These are phyloP conservation scores for Oryzias dopingdopingensis DNA, from an alignment of 2,797 vertebrate genomes.

Conservation along the genomic window DNA sequence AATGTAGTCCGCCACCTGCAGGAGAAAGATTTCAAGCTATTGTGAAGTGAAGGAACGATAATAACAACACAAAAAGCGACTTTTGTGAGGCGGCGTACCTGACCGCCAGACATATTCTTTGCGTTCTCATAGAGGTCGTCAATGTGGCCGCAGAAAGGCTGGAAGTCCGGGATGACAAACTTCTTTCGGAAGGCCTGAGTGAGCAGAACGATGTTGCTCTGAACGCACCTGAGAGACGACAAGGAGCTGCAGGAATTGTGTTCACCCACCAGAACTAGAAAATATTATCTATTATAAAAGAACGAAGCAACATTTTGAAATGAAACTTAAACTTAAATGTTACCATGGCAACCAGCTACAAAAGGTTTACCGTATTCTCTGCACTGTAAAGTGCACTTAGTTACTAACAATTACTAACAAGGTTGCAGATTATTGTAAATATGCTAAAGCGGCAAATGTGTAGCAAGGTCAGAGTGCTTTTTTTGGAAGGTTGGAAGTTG, in stretches of 20 bases:
- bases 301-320: no score
- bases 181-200: constrained; percentile 98
- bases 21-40: background rate
- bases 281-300: no score
- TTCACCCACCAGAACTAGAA: background rate
- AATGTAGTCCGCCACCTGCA: constrained; percentile 97
- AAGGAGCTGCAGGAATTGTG: background rate
- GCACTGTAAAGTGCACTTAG: no score
- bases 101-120: constrained; percentile 90
- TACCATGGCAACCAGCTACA: no score
- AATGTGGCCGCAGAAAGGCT: constrained; percentile 92
- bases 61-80: no score
- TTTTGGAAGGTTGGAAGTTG: no score
- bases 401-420: no score
- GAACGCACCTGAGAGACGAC: constrained; percentile 85
- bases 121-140: constrained; percentile 90
- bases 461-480: no score
- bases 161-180: constrained; percentile 98
- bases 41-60: background rate
- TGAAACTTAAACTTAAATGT: no score
- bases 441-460: no score
- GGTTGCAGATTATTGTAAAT: no score
- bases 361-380: no score
- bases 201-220: constrained; percentile 97
- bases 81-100: constrained; percentile 73